Base-by-base conservation (phyloP, 2,888 invertebrate species). In the Incurvaria masculella region DNA sequence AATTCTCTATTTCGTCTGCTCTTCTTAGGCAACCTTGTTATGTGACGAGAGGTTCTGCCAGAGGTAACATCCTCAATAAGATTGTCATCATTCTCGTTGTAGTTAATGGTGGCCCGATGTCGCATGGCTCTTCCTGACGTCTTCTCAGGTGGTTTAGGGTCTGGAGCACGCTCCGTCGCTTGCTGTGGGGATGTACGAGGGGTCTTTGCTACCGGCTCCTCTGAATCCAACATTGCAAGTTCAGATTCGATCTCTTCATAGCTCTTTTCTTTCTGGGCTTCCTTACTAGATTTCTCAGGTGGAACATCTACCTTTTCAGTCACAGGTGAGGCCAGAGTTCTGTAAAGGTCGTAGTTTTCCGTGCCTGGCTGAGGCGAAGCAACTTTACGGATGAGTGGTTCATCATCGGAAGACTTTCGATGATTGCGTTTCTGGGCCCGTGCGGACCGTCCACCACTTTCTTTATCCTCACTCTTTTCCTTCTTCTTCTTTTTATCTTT, bases 31-130 rank as follows among this genome's bases (percentile, higher is more conserved):
- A 55, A 72, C 59, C 49, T 78, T 75, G 49, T 72, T 69, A 33
- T 11, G 33, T 33, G 33, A 3, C 33, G 33, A 53, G 50, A 57
- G 53, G 65, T 55, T 62, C 68, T 61, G 61, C 66, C 55, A 63
- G 79, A 55, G 64, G 82, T 66, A 61, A 81, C 50, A 51, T 65
- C 65, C 66, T 80, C 66, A 63, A 68, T 33, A 65, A 81, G 57
- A 66, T 78, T 66, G 68, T 81, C 66, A 73, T 81, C 73, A 71
- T 80, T 72, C 75, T 81, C 70, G 76, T 79, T 69, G 72, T 84
- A 79, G 58, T 79, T 79, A 48, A 79, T 68, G 58, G 76, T 79
- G 49, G 72, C 69, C 52, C 79, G 68, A 57, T 78, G 74, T 53
- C 79, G 66, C 56, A 79, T 65, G 18, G 79, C 68, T 57, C 79